Evolutionary conservation across 2,888 invertebrate genomes (phyloP), one percentile per base, ranked within the genome.

Genomic region (Hypselothyrea guttata): DNA sequence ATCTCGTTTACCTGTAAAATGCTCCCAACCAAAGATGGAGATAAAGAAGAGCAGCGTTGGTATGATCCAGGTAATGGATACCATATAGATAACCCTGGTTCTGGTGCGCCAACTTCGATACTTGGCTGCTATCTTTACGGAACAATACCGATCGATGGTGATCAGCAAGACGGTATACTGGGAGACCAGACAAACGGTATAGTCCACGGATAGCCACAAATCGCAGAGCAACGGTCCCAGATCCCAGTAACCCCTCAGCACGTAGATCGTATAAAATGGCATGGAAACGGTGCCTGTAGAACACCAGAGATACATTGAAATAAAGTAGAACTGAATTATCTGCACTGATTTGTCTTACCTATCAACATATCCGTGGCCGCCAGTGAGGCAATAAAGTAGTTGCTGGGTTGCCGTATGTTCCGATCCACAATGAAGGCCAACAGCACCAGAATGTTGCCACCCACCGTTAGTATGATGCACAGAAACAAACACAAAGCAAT

Each of bases 151-250:
- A 90, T 99, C 99, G 67, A 99, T 97, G 27, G 99, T 99, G 87
- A 99, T 99, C 65, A 99, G 93, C 55, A 99, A 93, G 11, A 99
- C 99, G 0, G 99, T 99, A 90, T 99, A 99, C 90, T 99, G 99
- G 7, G 99, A 99, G 22, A 98, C 98, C 44, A 99, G 92, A 88
- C 99, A 99, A 27, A 99, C 99, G 13, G 99, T 99, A 91, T 99
- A 99, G 91, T 99, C 99, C 46, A 98, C 96, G 0, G 98, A 98
- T 5, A 99, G 93, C 99, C 99, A 99, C 51, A 99, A 92, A 90
- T 99, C 99, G 89, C 99, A 99, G 5, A 98, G 92, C 59, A 99
- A 92, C 18, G 97, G 96, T 9, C 99, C 99, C 68, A 99, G 92
- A 88, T 98, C 96, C 99, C 99, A 99, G 88, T 96, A 95, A 49